Conservation (phyloP, 2,888 invertebrate genomes). For the Aromia moschata region DNA sequence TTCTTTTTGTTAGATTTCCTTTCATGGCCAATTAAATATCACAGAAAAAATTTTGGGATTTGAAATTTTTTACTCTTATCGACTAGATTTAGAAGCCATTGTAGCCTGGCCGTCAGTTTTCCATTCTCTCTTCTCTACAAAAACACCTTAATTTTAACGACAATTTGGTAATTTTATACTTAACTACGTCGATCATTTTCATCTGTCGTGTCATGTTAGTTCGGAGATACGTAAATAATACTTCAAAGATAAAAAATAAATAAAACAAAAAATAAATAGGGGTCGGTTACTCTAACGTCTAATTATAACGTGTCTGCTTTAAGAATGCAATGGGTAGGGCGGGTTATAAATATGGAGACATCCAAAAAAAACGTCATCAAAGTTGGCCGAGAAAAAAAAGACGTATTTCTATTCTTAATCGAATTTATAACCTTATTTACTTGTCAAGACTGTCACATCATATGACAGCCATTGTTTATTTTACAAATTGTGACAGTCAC, state of each 20-base stretch:
- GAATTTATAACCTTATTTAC: no score
- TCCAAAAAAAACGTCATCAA: no score
- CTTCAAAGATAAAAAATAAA: slow-evolving; percentile 6
- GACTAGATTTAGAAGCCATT: slow-evolving; percentile 51
- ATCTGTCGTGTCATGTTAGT: slow-evolving; percentile 10
- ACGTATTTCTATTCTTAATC: no score
- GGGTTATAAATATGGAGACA: no score
- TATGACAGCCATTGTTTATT: no score
- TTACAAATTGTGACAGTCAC: no score
- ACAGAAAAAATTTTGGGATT: slow-evolving; percentile 54
- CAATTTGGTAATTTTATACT: not conserved
- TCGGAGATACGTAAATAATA: slow-evolving; percentile 8
- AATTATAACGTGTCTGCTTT: no score
- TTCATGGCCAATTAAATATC: slow-evolving; percentile 46
- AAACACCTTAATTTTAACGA: not conserved
- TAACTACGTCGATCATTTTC: slow-evolving; percentile 3
- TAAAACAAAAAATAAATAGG: slow-evolving; percentile 11
- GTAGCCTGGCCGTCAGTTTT: slow-evolving; percentile 40
- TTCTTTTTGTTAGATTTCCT: slow-evolving; percentile 40
- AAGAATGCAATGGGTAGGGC: no score
- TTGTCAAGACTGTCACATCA: no score
- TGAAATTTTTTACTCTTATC: slow-evolving; percentile 38
- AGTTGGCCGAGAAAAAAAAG: no score
- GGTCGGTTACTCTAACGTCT: no score
- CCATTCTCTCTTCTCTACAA: slow-evolving; percentile 17